Percentiles rank a stretch among this genome's conserved stretches.
Evolutionary conservation across 1,140 invertebrate species (phyloP).

Genomic region (Rhyacophila brunnea): DNA sequence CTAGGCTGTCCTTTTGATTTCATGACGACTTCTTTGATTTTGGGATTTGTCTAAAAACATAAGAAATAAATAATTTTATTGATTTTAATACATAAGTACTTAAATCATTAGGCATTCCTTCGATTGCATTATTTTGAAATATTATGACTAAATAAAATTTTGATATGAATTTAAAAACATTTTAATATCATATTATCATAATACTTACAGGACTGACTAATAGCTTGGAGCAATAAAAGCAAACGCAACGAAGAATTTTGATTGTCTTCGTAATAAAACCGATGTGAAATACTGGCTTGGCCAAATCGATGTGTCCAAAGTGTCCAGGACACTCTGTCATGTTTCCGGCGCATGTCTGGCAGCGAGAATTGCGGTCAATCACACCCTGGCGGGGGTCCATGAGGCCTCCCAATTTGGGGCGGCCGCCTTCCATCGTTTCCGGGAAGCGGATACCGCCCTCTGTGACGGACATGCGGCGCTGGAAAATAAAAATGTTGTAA

Average conservation of each 20-base stretch:
- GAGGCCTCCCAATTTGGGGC: conserved; percentile 94
- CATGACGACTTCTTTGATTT: conserved; percentile 95
- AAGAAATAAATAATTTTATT: too few species aligned
- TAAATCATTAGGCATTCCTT: too few species aligned
- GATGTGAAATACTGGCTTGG: conserved; percentile 98
- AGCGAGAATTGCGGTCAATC: conserved; percentile 89
- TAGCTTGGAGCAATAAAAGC: conserved; percentile 96
- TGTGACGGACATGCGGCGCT: conserved; percentile 97
- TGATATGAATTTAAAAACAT: too few species aligned
- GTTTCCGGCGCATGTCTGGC: conserved; percentile 97
- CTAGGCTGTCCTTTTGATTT: conserved; percentile 97
- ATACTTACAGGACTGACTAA: conserved; percentile 86
- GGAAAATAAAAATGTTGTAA: conserved; percentile 43
- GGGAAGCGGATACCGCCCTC: conserved; percentile 95
- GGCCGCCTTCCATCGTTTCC: conserved; percentile 97
- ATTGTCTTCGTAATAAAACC: conserved; percentile 97
- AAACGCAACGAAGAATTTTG: conserved; percentile 95
- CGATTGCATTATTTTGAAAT: too few species aligned
- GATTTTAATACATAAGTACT: too few species aligned
- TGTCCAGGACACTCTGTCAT: conserved; percentile 99
- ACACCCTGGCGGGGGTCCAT: conserved; percentile 99
- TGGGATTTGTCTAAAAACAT: conserved; percentile 77
- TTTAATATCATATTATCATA: not conserved
- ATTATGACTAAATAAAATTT: not conserved
- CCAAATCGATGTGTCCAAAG: conserved; percentile 98